Evolutionary conservation across 2,113 vertebrate species (phyloP).

Genomic region (Microcebus lehilahytsara): DNA sequence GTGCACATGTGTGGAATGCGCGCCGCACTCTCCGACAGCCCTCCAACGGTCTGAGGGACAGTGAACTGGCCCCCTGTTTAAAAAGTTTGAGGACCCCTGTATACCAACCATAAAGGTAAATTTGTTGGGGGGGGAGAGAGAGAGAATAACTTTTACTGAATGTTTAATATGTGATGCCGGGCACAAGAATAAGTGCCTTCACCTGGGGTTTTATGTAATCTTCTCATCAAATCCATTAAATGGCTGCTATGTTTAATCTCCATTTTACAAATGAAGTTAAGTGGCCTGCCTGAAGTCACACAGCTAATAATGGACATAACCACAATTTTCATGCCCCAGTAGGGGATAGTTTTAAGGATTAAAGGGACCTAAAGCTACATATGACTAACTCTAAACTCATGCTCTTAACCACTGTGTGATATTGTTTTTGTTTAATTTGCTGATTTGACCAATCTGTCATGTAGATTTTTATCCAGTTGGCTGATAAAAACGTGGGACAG

Average conservation of each 20-base stretch:
- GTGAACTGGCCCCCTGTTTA: too few species aligned
- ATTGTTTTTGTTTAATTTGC: neutral
- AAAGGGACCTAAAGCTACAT: neutral
- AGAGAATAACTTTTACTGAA: neutral
- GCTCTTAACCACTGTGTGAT: neutral
- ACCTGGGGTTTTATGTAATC: neutral
- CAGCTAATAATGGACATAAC: neutral
- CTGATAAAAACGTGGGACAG: neutral
- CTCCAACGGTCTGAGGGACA: too few species aligned
- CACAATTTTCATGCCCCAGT: neutral
- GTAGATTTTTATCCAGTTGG: neutral
- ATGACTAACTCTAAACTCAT: neutral
- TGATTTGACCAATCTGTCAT: neutral
- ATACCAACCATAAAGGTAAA: neutral
- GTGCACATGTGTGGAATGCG: too few species aligned
- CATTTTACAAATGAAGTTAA: neutral
- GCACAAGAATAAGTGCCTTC: neutral
- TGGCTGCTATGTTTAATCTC: neutral
- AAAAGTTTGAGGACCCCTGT: too few species aligned
- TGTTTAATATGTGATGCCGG: neutral
- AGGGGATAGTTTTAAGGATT: neutral
- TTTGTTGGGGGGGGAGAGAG: neutral
- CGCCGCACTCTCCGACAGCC: too few species aligned
- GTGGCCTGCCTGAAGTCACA: neutral
- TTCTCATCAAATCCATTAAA: neutral